Evolutionary conservation across 2,888 invertebrate species (phyloP), one percentile per base, ranked within the genome.

Genomic region (Flexamia atlantica): DNA sequence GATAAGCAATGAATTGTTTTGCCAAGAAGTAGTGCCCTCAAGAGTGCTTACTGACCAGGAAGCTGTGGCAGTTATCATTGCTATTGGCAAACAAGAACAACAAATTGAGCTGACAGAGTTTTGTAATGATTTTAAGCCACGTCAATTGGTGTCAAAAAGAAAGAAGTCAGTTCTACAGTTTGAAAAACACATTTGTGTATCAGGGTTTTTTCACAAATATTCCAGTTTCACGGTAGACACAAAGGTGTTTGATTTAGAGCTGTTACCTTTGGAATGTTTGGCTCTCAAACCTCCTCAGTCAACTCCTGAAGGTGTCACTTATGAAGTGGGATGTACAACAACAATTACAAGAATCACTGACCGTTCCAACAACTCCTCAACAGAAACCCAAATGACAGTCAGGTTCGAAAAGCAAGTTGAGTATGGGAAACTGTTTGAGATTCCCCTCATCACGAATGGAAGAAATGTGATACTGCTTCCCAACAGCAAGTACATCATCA

Each of bases 251-350:
- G 46, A 3, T 2, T 2, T 46, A 17, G n/a, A 46, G 46, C 17
- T 46, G 46, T 46, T 46, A 17, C 46, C 46, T 46, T 46, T 46
- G 46, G 46, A 46, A 46, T 46, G 46, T 17, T 46, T 46, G 46
- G 46, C 46, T 46, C 12, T 46, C 3, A 17, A 46, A 4, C 12
- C 3, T 12, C n/a, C 46, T 12, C 46, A 46, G n/a, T 3, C n/a
- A 46, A 46, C 46, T 46, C 46, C 12, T 17, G 46, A 46, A 46
- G 46, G 46, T 46, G 46, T 3, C 7, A 46, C 46, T 17, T 46
- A 46, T 12, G 14, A 12, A 46, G 46, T 46, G 12, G 46, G 46
- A 46, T 46, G 46, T 46, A 17, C n/a, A 17, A 46, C n/a, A 46
- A 46, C 46, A 46, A 12, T 46, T 2, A 46, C 46, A 46, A 46